Conservation (phyloP, 2,888 invertebrate genomes). For the Pelosia muscerda region DNA sequence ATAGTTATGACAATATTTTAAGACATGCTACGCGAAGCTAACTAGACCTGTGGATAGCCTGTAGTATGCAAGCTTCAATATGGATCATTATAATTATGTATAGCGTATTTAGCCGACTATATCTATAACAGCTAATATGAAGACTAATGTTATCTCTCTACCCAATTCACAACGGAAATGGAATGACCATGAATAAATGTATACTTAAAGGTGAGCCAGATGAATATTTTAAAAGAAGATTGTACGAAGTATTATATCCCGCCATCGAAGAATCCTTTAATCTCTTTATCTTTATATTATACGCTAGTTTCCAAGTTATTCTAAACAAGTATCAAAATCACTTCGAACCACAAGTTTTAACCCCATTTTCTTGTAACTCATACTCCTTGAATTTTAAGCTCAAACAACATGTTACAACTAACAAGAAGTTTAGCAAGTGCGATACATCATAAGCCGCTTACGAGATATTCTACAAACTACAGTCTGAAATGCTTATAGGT, state of each 20-base stretch:
- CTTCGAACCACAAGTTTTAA: background rate
- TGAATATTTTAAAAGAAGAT: too few species aligned
- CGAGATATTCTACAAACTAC: slow-evolving; percentile 17
- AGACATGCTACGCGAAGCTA: too few species aligned
- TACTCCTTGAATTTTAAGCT: background rate
- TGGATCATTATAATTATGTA: too few species aligned
- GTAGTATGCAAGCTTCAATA: too few species aligned
- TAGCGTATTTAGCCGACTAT: background rate
- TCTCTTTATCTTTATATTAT: background rate
- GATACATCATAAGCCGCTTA: slow-evolving; percentile 36
- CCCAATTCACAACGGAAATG: too few species aligned
- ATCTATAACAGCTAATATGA: too few species aligned
- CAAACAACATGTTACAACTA: slow-evolving; percentile 29
- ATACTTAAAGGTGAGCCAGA: too few species aligned
- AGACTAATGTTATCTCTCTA: too few species aligned
- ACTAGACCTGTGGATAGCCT: too few species aligned
- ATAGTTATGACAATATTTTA: background rate
- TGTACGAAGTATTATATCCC: background rate
- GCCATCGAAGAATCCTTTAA: background rate
- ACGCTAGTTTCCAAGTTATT: too few species aligned
- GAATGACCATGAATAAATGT: too few species aligned
- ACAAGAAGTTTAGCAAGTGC: slow-evolving; percentile 28
- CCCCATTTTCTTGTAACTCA: slow-evolving; percentile 10
- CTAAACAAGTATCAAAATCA: background rate
- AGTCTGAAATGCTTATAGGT: background rate